Conservation (phyloP, 2,888 invertebrate genomes). For the Meganola albula region DNA sequence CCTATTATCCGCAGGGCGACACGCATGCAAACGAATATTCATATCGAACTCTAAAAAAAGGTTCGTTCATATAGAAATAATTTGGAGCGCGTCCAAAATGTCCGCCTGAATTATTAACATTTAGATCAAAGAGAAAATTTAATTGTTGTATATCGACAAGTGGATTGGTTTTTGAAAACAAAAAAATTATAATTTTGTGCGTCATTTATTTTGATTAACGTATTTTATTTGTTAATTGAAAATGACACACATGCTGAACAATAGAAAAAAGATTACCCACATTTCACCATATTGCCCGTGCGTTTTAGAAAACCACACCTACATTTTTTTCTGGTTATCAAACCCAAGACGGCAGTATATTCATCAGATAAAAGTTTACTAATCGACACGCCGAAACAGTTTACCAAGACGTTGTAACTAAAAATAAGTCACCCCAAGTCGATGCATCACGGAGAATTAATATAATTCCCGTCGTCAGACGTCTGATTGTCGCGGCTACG, state of each 20-base stretch:
- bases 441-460: constrained; percentile 28
- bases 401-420: constrained; percentile 1
- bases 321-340: too few relatives aligned
- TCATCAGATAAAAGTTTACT: not conserved
- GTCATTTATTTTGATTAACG: not conserved
- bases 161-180: constrained; percentile 3
- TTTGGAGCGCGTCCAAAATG: constrained; percentile 60
- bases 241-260: too few relatives aligned
- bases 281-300: not conserved
- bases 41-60: constrained; percentile 48
- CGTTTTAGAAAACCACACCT: too few relatives aligned
- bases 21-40: constrained; percentile 65
- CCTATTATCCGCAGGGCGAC: constrained; percentile 47
- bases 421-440: constrained; percentile 22
- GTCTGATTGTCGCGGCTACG: constrained; percentile 27
- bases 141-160: constrained; percentile 37
- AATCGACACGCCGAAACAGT: not conserved
- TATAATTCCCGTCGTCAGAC: constrained; percentile 35
- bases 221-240: not conserved
- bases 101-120: constrained; percentile 46
- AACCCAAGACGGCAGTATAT: too few relatives aligned
- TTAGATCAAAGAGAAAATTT: constrained; percentile 46
- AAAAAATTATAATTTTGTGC: not conserved
- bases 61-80: constrained; percentile 51
- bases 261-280: too few relatives aligned